Percentiles rank a stretch among this genome's conserved stretches.
phyloP scores from a whole-genome alignment of 2,888 invertebrate species.

The Microctonus brassicae region DNA sequence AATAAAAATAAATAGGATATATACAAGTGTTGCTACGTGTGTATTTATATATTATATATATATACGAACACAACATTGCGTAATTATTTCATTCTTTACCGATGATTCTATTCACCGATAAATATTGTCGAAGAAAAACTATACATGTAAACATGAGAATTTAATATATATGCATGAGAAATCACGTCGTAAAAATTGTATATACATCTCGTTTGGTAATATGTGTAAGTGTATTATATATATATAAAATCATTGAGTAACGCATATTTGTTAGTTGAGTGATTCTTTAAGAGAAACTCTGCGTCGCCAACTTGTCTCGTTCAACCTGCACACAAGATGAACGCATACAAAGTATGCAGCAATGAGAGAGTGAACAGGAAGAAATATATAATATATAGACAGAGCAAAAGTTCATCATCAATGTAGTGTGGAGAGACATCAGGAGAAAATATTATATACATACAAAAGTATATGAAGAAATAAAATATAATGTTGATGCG shows the following conservation, averaged over 20 bases:
- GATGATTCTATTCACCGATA: not conserved
- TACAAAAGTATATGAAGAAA: not conserved
- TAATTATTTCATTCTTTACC: not conserved
- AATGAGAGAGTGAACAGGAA: constrained; percentile 9
- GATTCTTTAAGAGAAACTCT: not conserved
- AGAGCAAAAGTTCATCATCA: not conserved
- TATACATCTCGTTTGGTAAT: too few species aligned
- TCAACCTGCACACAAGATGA: constrained; percentile 33
- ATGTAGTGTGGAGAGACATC: not conserved
- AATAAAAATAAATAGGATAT: not conserved
- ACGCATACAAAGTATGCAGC: not conserved
- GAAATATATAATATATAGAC: constrained; percentile 6
- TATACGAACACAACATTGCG: not conserved
- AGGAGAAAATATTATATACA: too few species aligned
- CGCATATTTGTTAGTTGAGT: not conserved
- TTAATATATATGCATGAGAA: not conserved
- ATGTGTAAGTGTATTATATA: not conserved
- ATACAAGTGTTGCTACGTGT: not conserved
- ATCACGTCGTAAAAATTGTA: not conserved
- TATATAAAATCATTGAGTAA: not conserved
- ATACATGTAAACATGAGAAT: not conserved
- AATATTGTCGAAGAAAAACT: not conserved
- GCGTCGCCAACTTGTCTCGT: constrained; percentile 61
- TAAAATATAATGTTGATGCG: not conserved
- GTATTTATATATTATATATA: too few species aligned